Conservation (phyloP, 1,140 invertebrate species). For the Drosophila saltans region DNA sequence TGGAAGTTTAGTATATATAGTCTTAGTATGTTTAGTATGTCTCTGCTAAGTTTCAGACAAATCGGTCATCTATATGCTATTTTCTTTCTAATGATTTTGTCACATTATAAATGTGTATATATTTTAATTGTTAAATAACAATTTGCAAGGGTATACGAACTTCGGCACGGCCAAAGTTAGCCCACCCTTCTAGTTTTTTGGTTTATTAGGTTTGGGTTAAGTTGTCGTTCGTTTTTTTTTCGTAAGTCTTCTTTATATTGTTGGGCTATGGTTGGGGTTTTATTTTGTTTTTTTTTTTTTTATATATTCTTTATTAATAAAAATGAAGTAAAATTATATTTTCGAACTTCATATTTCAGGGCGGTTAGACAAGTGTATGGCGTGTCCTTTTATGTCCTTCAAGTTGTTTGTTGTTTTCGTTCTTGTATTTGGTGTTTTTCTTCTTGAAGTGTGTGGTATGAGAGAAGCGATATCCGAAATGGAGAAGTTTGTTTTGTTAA, state of each 20-base stretch:
- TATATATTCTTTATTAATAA: conserved; percentile 48
- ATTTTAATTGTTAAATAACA: too few relatives aligned
- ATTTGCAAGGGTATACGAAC: too few relatives aligned
- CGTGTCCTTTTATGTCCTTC: conserved; percentile 61
- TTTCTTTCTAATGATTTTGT: too few relatives aligned
- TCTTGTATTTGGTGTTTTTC: conserved; percentile 19
- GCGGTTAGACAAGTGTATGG: conserved; percentile 54
- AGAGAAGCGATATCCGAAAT: not conserved
- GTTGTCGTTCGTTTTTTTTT: too few relatives aligned
- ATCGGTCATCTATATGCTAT: too few relatives aligned
- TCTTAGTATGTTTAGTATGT: too few relatives aligned
- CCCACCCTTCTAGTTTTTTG: too few relatives aligned
- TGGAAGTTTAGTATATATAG: too few relatives aligned
- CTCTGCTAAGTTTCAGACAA: too few relatives aligned
- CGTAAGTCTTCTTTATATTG: not conserved
- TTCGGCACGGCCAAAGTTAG: too few relatives aligned
- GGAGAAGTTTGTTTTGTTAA: not conserved
- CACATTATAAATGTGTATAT: too few relatives aligned
- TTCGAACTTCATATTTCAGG: conserved; percentile 79
- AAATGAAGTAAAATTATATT: conserved; percentile 73
- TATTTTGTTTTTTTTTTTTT: conserved; percentile 11
- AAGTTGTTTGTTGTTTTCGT: conserved; percentile 23
- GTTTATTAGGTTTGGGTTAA: conserved; percentile 6
- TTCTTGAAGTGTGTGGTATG: conserved; percentile 43
- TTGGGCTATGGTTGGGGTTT: not conserved